Evolutionary conservation across 2,113 vertebrate species (phyloP), one percentile per base, ranked within the genome.

Genomic region (Austrofundulus limnaeus): DNA sequence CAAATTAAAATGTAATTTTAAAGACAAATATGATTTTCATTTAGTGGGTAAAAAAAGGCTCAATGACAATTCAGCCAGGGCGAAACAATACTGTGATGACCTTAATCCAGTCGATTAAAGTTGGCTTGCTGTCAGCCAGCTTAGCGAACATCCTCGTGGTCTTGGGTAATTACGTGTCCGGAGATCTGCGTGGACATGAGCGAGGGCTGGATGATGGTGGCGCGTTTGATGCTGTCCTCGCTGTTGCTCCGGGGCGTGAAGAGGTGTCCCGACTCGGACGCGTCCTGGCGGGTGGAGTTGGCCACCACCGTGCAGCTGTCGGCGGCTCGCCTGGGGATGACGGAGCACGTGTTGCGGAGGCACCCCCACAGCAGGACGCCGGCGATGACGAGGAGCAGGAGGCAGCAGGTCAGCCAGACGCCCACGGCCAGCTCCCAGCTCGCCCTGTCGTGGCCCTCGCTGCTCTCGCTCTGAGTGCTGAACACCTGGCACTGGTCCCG

Each of bases 401-500:
- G 3, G 10, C 93, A 93, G 84, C 95, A 95, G 75, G 93, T 92
- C 72, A 96, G 81, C 94, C 95, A 96, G 51, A 95, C 92, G 7
- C 92, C 94, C 84, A 93, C 80, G 0, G 92, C 94, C 21, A 95
- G 75, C 68, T 95, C 94, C 64, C 93, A 94, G 77, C 93, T 90
- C 2, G 83, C 80, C 56, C 73, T 86, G 75, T 87, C 91, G 0
- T 24, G 75, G 2, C 59, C 71, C 0, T 92, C 85, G 0, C 80
- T 60, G 56, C 86, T 92, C 47, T 51, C 90, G 19, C 87, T 85
- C 66, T 85, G 75, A 0, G 94, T 96, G 82, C 88, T 93, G 64
- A 96, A 96, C 55, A 93, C 88, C 19, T 90, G 89, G 83, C 95
- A 96, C 79, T 95, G 94, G 43, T 95, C 93, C 0, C 86, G 85